Conservation (phyloP, 2,888 invertebrate genomes). For the Spicauda simplicius region DNA sequence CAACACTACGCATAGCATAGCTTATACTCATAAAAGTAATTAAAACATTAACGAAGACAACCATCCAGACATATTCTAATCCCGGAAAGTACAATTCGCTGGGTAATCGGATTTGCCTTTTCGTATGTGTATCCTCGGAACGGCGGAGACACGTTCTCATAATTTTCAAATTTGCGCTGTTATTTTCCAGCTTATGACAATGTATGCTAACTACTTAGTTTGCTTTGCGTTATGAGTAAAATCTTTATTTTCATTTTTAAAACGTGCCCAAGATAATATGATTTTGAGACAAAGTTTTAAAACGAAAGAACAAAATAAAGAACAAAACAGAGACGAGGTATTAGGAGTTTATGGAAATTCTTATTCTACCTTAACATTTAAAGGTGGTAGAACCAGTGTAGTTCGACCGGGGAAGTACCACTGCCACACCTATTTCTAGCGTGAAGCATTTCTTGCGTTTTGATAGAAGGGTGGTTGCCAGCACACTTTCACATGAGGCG, state of each 20-base stretch:
- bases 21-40: neutral
- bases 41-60: neutral
- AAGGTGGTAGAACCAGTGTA: too few species aligned
- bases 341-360: too few species aligned
- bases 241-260: neutral
- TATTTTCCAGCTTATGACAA: slow-evolving; percentile 13
- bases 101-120: slow-evolving; percentile 22
- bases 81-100: slow-evolving; percentile 17
- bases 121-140: neutral
- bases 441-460: too few species aligned
- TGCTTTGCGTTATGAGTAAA: neutral
- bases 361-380: too few species aligned
- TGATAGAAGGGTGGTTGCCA: too few species aligned
- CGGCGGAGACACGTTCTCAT: slow-evolving; percentile 1
- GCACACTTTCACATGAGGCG: too few species aligned
- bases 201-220: slow-evolving; percentile 13
- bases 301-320: too few species aligned
- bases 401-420: too few species aligned
- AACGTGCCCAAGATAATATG: neutral
- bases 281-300: too few species aligned
- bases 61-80: slow-evolving; percentile 2
- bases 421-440: too few species aligned
- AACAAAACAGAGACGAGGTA: too few species aligned
- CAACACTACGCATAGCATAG: too few species aligned
- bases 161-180: slow-evolving; percentile 7